Evolutionary conservation across 2,888 invertebrate genomes (phyloP).

Genomic region (Chorisops tibialis): DNA sequence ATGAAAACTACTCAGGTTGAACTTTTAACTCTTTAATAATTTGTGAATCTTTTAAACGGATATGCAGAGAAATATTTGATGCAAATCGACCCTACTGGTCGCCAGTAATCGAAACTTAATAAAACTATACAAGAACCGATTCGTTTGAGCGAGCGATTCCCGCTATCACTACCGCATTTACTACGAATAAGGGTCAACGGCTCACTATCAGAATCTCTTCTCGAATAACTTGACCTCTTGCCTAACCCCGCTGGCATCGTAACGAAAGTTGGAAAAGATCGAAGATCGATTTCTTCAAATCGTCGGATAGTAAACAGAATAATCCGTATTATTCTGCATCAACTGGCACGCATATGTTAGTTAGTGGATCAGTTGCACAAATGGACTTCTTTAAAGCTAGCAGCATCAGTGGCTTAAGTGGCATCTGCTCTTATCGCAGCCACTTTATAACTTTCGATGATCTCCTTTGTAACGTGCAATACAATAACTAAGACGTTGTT

Average conservation of each 20-base stretch:
- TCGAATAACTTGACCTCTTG: constrained; percentile 2
- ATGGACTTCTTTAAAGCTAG: background rate
- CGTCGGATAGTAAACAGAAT: background rate
- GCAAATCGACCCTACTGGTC: no score
- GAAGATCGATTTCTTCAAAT: constrained; percentile 5
- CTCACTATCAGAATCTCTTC: constrained; percentile 8
- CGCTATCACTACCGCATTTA: background rate
- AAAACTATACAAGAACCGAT: no score
- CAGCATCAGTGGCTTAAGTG: no score
- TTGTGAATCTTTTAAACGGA: no score
- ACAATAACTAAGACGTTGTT: constrained; percentile 19
- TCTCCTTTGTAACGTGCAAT: constrained; percentile 4
- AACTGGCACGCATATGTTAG: no score
- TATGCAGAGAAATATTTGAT: no score
- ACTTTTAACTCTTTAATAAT: no score
- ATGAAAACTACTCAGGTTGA: no score
- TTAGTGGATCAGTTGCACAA: background rate
- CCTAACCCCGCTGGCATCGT: constrained; percentile 2
- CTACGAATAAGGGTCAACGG: background rate
- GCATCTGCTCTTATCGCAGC: no score
- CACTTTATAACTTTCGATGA: no score
- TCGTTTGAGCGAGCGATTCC: no score
- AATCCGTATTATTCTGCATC: background rate
- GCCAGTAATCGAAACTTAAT: no score
- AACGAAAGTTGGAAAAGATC: constrained; percentile 5